Percentiles rank a stretch among this genome's conserved stretches.
These are phyloP conservation scores for Apodemia duryi DNA, from an alignment of 2,888 invertebrate genomes.

Conservation along the genomic window DNA sequence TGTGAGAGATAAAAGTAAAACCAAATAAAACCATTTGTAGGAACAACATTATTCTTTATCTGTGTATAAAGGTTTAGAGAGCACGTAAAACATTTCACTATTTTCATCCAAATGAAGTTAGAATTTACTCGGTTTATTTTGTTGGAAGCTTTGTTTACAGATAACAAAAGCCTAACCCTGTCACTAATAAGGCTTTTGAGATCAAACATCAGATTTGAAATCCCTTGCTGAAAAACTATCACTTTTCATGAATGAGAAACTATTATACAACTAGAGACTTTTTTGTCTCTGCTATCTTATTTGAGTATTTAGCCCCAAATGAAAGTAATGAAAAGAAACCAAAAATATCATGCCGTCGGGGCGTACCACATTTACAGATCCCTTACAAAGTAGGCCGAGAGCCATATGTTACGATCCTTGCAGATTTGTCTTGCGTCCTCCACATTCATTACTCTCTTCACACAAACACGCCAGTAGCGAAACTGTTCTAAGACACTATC, in stretches of 20 bases:
- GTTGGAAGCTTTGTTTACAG: conserved; percentile 7
- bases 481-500: too few species aligned
- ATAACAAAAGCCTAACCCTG: conserved; percentile 1
- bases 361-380: too few species aligned
- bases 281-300: neutral
- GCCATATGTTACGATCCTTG: too few species aligned
- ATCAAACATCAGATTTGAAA: neutral
- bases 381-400: too few species aligned
- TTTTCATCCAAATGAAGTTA: neutral
- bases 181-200: conserved; percentile 3
- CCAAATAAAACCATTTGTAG: too few species aligned
- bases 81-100: neutral
- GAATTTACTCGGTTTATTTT: neutral
- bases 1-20: too few species aligned
- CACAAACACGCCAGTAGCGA: too few species aligned
- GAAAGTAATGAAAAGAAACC: neutral
- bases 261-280: neutral
- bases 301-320: neutral
- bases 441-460: too few species aligned
- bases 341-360: too few species aligned
- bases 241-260: neutral
- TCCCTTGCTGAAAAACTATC: neutral
- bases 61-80: neutral
- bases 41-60: neutral
- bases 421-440: too few species aligned